These are phyloP conservation scores for Tenthredo livida DNA, from an alignment of 2,888 invertebrate genomes.

Conservation along the genomic window DNA sequence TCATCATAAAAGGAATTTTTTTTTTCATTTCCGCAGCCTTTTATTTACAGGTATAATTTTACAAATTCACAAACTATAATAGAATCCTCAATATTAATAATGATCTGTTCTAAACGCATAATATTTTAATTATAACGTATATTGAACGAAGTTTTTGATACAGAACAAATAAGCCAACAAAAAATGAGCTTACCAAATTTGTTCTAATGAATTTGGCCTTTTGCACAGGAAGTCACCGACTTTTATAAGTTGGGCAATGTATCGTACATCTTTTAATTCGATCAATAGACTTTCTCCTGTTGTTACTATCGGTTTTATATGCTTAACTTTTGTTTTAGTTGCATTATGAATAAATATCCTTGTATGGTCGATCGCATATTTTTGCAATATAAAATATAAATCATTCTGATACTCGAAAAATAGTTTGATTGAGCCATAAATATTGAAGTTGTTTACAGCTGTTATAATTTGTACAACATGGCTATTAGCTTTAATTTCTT, in stretches of 20 bases:
- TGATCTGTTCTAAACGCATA: too few relatives aligned
- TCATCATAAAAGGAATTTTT: too few relatives aligned
- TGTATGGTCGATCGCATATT: conserved; percentile 51
- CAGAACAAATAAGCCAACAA: too few relatives aligned
- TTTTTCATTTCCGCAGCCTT: too few relatives aligned
- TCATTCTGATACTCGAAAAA: conserved; percentile 51
- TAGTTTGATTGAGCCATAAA: conserved; percentile 55
- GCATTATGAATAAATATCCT: conserved; percentile 50
- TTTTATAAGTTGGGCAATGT: neutral
- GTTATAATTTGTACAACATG: conserved; percentile 50
- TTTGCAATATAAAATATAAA: conserved; percentile 46
- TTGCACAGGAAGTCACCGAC: conserved; percentile 20
- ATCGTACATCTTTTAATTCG: conserved; percentile 5
- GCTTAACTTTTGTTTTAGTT: conserved; percentile 52
- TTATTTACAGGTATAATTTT: too few relatives aligned
- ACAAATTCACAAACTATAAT: too few relatives aligned
- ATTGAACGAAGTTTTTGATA: too few relatives aligned
- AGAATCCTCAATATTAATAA: too few relatives aligned
- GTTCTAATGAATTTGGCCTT: conserved; percentile 30
- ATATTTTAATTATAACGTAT: too few relatives aligned
- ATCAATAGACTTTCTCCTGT: conserved; percentile 11
- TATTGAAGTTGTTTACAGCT: conserved; percentile 37
- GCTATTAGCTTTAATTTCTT: conserved; percentile 57
- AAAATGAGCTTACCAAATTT: conserved; percentile 12
- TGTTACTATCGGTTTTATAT: conserved; percentile 53